These are phyloP conservation scores for Aurelia coerulea DNA, from an alignment of 30 jellyfish, hydroid and myxozoan genomes.

Conservation along the genomic window DNA sequence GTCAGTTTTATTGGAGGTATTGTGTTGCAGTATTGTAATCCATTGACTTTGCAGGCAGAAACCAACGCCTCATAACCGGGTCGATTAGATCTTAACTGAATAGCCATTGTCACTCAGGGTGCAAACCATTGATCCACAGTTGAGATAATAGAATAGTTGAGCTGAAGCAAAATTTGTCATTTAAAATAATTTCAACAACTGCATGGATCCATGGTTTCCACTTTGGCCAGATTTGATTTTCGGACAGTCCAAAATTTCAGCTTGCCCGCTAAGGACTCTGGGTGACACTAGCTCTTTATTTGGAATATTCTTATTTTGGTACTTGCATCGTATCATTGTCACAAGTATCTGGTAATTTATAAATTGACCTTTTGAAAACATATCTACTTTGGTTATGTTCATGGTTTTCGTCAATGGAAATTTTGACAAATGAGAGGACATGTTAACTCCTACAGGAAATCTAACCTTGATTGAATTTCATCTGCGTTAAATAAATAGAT, in stretches of 20 bases:
- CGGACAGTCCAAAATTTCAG: no score
- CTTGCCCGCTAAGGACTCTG: no score
- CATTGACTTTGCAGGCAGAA: no score
- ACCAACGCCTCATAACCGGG: no score
- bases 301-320: background rate
- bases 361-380: background rate
- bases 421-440: background rate
- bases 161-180: no score
- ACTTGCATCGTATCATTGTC: background rate
- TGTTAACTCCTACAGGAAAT: slow-evolving; percentile 31
- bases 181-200: background rate
- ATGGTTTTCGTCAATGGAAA: slow-evolving; percentile 18
- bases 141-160: no score
- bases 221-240: no score
- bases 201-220: background rate
- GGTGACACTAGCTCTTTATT: background rate
- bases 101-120: no score
- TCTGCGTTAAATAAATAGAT: slow-evolving; percentile 1
- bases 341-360: background rate
- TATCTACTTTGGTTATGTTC: background rate
- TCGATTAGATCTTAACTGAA: no score
- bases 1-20: no score
- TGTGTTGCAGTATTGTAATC: no score
- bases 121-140: no score
- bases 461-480: background rate